Base-by-base conservation (phyloP, 2,888 invertebrate species). In the Netelia melanura region DNA sequence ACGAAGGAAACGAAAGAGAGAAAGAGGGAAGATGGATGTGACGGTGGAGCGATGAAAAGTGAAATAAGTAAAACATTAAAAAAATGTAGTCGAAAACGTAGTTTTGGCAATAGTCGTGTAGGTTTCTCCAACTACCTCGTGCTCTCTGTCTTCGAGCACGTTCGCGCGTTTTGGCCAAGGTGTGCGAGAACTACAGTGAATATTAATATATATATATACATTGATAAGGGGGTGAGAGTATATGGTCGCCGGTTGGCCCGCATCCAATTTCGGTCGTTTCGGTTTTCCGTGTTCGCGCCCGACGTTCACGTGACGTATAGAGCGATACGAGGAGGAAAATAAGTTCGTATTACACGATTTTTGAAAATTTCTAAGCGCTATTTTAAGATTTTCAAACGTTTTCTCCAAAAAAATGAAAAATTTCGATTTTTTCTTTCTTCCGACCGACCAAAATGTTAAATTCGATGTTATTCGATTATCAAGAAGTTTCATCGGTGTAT, bases 191-290 rank as follows among this genome's bases (percentile, higher is more conserved):
- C 48, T 48, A 10, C 10, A 48, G 48, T 30, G 30, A 30, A 30
- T 14, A 48, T 48, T 48, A 6, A 48, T 48, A 58, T 90, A 88
- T 88, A 89, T 89, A 90, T 90, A 91, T 88, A 30, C 3, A 67
- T 68, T 61, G 62, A 62, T 61, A 67, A 14, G 17, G 25, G 25
- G 75, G 56, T 17, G 82, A 70, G 76, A 72, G 76, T 70, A 17
- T 23, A 62, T 67, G 44, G 21, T 77, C 71, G 78, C 44, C n/a
- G 75, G 17, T 87, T 91, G 91, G 90, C 90, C 71, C 81, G 72
- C 84, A 84, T 90, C 90, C 91, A 91, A 91, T 90, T 92, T 91
- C 83, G 87, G 84, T 84, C 87, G 88, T 87, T 89, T 87, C 75
- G 83, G 83, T 48, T 64, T 30, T 23, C 71, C 10, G 84, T 83